A percentile compares a stretch with the other conserved stretches of the same genome.
phyloP scores from a whole-genome alignment of 1,140 invertebrate genomes.

The Leptestheria dahalacensis region DNA sequence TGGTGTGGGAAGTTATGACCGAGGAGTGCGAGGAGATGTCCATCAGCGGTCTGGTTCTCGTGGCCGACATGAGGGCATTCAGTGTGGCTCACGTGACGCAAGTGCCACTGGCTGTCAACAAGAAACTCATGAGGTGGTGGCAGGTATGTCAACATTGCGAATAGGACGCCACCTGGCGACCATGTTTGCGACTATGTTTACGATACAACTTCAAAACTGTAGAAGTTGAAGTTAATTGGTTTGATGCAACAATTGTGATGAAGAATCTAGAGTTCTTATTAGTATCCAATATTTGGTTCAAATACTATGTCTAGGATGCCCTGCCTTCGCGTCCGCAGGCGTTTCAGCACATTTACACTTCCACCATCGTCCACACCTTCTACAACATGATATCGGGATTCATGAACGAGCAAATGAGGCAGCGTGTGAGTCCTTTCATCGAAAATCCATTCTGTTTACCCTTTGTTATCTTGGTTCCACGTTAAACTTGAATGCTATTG shows the following conservation, averaged over 20 bases:
- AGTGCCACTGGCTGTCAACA: constrained; percentile 22
- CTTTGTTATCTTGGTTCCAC: not conserved
- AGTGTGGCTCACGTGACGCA: constrained; percentile 20
- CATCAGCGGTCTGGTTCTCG: constrained; percentile 16
- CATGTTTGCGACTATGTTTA: not conserved
- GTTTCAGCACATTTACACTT: constrained; percentile 68
- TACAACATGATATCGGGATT: constrained; percentile 69
- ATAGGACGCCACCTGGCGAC: not conserved
- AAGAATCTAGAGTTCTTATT: too few species aligned
- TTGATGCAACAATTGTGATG: too few species aligned
- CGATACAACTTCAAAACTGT: too few species aligned
- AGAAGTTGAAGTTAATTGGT: too few species aligned
- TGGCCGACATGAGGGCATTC: constrained; percentile 22
- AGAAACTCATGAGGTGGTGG: constrained; percentile 23
- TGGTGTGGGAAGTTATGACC: constrained; percentile 31
- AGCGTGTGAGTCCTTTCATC: constrained; percentile 35
- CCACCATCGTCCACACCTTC: constrained; percentile 60
- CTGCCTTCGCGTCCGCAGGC: constrained; percentile 72
- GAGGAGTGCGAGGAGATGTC: constrained; percentile 28
- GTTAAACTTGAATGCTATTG: not conserved
- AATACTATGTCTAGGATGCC: constrained; percentile 60
- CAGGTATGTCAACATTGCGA: too few species aligned
- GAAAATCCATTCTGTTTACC: not conserved
- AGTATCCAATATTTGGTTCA: too few species aligned
- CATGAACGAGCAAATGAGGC: constrained; percentile 67